phyloP scores from a whole-genome alignment of 2,797 vertebrate species.

The Corythornis leucogaster region DNA sequence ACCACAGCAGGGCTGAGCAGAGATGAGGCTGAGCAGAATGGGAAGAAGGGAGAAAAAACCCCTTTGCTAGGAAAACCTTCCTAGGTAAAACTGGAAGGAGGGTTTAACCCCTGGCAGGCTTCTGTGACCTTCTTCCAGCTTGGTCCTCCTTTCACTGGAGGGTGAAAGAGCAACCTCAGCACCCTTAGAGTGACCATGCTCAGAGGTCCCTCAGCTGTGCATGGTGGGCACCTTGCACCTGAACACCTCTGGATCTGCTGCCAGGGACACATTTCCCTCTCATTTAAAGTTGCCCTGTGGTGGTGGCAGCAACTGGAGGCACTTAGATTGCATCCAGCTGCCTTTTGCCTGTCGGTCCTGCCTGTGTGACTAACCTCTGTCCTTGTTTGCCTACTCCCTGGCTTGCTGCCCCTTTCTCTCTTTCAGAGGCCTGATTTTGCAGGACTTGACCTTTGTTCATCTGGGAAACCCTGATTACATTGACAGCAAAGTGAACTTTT shows the following conservation, averaged over 20 bases:
- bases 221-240: neutral
- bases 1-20: neutral
- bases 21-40: neutral
- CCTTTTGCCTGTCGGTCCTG: neutral
- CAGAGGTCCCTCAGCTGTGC: neutral
- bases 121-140: neutral
- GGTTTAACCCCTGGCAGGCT: neutral
- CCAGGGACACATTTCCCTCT: neutral
- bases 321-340: neutral
- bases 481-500: slow-evolving; percentile 97
- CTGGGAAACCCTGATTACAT: slow-evolving; percentile 97
- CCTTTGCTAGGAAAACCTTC: neutral
- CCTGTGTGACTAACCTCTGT: neutral
- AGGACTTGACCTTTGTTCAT: slow-evolving; percentile 98
- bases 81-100: neutral
- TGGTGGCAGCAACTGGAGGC: neutral
- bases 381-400: slow-evolving; percentile 17
- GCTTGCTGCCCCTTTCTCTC: neutral
- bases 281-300: neutral
- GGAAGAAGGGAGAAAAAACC: neutral
- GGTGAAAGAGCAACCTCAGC: neutral
- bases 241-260: neutral
- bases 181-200: neutral
- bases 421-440: slow-evolving; percentile 93
- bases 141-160: neutral